Evolutionary conservation across 1,140 invertebrate species (phyloP), one percentile per base, ranked within the genome.

Genomic region (Apocrypta bakeri): DNA sequence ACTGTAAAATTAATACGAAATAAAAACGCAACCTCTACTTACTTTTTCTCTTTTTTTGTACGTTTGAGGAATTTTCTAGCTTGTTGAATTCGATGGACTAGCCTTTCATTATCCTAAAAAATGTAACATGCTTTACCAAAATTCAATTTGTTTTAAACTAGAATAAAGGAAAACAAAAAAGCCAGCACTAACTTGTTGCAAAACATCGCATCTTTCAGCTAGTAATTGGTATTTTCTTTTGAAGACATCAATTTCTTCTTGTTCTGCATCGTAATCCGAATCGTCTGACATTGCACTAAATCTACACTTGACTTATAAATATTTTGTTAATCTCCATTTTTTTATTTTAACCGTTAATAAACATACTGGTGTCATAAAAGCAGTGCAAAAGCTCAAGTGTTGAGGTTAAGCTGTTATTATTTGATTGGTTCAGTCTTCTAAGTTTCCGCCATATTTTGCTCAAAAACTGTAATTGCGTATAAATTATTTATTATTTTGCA

Each of bases 1-100:
- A n/a, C n/a, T n/a, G n/a, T n/a, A n/a, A n/a, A n/a, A n/a, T n/a
- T n/a, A n/a, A n/a, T n/a, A n/a, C n/a, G n/a, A 63, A 29, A 31
- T n/a, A 76, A 75, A 82, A 85, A 86, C 83, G 84, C 91, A 90
- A 90, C 87, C 86, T 90, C 83, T 66, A 88, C 90, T 89, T 88
- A 92, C 92, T 90, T 92, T 88, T 92, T 92, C 81, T 93, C 92
- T 86, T 92, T 91, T 79, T 91, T 86, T 3, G 88, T 89, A 12
- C 90, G 89, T 85, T 91, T 90, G 27, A 92, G 87, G 14, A 92
- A 84, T 85, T 92, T 92, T 42, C 90, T 89, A 17, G 91, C 88
- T 73, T 86, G 89, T 77, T 93, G 92, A 81, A 92, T 92, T 40
- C 92, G 90, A 83, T 92, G 90, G 31, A 92, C 91, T 63, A 93